phyloP scores from a whole-genome alignment of 2,113 vertebrate genomes.

The Colaptes auratus region DNA sequence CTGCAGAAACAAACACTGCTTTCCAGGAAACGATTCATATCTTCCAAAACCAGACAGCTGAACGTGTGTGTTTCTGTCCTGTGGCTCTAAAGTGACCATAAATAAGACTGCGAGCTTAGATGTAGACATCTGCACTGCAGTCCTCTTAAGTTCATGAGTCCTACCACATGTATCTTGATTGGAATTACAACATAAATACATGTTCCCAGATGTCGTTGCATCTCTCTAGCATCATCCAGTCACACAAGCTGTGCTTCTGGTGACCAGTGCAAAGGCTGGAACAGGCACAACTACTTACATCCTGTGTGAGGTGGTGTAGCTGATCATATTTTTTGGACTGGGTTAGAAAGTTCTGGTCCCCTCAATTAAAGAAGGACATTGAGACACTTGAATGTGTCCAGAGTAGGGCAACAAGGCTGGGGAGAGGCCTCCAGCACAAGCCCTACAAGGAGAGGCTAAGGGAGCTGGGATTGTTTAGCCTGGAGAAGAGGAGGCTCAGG shows the following conservation, averaged over 20 bases:
- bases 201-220: background rate
- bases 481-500: too few relatives aligned
- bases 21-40: background rate
- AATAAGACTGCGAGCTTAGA: background rate
- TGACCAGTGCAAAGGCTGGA: background rate
- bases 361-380: too few relatives aligned
- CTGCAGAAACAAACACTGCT: background rate
- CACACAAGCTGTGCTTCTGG: background rate
- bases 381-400: too few relatives aligned
- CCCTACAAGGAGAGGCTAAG: too few relatives aligned
- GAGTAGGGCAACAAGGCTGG: too few relatives aligned
- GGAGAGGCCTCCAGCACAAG: too few relatives aligned
- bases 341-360: background rate
- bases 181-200: background rate
- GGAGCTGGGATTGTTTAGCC: too few relatives aligned
- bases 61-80: background rate
- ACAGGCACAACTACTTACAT: background rate
- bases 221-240: background rate
- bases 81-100: background rate
- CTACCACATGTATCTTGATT: background rate
- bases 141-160: background rate
- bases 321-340: background rate
- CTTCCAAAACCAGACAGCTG: background rate
- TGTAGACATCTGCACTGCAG: background rate
- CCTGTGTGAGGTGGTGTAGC: background rate